Conservation (phyloP, 2,797 vertebrate species). For the Pseudocheirus occidentalis region DNA sequence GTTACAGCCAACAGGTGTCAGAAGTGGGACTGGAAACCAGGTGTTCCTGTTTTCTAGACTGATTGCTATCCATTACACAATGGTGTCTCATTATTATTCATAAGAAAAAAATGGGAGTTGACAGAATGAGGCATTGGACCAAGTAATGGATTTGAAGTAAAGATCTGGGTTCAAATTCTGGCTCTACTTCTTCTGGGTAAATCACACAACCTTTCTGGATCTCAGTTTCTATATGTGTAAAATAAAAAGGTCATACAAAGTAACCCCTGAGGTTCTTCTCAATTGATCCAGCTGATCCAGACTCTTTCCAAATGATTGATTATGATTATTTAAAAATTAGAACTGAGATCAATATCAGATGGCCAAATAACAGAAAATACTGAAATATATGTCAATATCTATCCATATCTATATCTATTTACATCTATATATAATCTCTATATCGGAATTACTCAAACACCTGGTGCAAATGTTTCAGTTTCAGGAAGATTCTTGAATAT, state of each 20-base stretch:
- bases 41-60: not conserved
- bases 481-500: not conserved
- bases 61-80: not conserved
- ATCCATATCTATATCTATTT: not conserved
- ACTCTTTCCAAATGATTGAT: not conserved
- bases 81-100: not conserved
- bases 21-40: not conserved
- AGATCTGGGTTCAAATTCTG: not conserved
- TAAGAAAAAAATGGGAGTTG: not conserved
- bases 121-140: not conserved
- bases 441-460: not conserved
- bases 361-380: not conserved
- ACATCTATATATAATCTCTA: not conserved
- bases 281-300: not conserved
- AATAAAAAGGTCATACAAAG: not conserved
- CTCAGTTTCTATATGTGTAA: not conserved
- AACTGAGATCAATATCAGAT: not conserved
- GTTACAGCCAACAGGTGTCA: not conserved
- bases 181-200: not conserved
- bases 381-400: too few species aligned
- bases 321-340: not conserved
- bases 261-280: not conserved
- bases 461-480: not conserved
- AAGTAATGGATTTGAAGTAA: not conserved
- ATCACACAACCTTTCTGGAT: not conserved